Conservation (phyloP, 2,797 vertebrate species). For the Chaetophractus vellerosus region DNA sequence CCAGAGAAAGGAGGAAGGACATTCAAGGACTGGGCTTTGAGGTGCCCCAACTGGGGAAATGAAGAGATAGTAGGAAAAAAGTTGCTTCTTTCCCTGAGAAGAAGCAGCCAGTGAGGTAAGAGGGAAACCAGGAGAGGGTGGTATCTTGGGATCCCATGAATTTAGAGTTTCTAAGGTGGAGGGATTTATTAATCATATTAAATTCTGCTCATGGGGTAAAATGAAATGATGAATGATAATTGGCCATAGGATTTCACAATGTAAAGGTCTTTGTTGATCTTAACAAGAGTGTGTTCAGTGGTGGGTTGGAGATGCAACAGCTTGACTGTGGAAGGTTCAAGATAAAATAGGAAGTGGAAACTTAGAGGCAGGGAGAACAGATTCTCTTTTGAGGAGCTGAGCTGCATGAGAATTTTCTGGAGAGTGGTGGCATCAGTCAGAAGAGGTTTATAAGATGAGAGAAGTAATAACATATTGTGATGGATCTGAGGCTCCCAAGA, state of each 20-base stretch:
- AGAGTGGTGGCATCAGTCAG: not conserved
- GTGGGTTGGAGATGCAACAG: no score
- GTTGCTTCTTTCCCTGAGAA: not conserved
- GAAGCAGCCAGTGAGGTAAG: rapidly evolving
- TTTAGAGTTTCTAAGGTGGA: not conserved
- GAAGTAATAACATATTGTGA: rapidly evolving
- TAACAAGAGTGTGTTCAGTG: no score
- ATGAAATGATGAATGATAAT: rapidly evolving
- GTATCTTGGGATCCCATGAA: no score
- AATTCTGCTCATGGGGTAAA: no score
- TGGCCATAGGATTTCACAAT: rapidly evolving
- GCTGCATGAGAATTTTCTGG: rapidly evolving
- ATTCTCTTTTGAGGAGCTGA: not conserved
- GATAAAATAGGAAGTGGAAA: no score
- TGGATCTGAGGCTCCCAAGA: rapidly evolving
- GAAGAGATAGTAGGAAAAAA: not conserved
- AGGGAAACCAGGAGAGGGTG: not conserved
- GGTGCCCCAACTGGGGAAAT: not conserved
- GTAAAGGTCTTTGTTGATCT: not conserved
- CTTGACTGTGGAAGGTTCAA: not conserved
- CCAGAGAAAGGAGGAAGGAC: no score
- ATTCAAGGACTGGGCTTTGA: not conserved
- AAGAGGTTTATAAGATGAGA: rapidly evolving
- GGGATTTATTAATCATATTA: rapidly evolving
- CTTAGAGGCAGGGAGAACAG: not conserved